phyloP scores from a whole-genome alignment of 2,888 invertebrate genomes.

The Sepiola atlantica region DNA sequence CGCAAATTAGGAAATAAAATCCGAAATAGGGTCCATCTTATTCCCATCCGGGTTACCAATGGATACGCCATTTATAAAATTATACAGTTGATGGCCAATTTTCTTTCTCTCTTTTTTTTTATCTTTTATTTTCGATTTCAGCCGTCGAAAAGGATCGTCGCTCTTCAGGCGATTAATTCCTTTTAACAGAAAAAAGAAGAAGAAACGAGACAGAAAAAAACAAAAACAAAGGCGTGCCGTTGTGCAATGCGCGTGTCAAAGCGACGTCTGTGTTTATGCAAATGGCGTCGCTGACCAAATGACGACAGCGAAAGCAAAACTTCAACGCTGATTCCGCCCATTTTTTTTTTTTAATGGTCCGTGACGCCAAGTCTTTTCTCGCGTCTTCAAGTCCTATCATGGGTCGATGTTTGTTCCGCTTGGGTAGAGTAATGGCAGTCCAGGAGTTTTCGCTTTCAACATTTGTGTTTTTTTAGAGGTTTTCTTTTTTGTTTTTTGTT shows the following conservation, averaged over 20 bases:
- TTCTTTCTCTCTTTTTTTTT: not conserved
- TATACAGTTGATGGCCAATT: not conserved
- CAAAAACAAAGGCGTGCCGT: not conserved
- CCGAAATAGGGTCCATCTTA: not conserved
- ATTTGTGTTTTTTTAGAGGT: not conserved
- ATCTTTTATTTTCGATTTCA: not conserved
- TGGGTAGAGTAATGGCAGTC: not conserved
- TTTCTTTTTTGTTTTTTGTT: not conserved
- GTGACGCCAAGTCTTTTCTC: not conserved
- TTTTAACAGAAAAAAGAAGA: not conserved
- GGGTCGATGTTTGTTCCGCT: not conserved
- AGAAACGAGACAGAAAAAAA: not conserved
- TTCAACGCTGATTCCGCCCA: not conserved
- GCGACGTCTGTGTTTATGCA: not conserved
- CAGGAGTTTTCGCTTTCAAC: not conserved
- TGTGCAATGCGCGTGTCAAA: not conserved
- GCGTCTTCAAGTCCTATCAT: not conserved
- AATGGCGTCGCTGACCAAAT: not conserved
- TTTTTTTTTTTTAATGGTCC: not conserved
- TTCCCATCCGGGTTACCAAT: constrained; percentile 32
- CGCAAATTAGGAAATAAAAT: not conserved
- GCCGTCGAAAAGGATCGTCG: not conserved
- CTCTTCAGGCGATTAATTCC: not conserved
- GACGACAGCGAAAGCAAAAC: not conserved
- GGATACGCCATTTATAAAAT: not conserved